Evolutionary conservation across 2,113 vertebrate species (phyloP).

Genomic region (Eudyptes chrysolophus): DNA sequence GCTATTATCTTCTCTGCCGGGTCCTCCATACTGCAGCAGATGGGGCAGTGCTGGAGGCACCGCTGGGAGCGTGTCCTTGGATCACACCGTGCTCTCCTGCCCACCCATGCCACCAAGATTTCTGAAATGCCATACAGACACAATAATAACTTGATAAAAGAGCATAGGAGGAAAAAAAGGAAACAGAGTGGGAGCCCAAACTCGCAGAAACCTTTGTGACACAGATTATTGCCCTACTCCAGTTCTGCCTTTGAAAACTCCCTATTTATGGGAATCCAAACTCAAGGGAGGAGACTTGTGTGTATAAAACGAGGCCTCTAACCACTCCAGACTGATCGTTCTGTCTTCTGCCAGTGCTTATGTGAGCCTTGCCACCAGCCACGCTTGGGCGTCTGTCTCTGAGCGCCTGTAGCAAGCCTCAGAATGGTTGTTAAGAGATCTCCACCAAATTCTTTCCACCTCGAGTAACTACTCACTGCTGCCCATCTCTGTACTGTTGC

Average conservation of each 20-base stretch:
- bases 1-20: background rate
- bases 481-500: background rate
- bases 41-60: background rate
- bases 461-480: background rate
- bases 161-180: background rate
- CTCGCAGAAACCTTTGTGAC: background rate
- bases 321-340: background rate
- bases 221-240: background rate
- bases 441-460: background rate
- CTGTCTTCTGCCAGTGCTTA: background rate
- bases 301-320: background rate
- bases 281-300: background rate
- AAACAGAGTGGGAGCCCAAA: background rate
- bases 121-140: background rate
- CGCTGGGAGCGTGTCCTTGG: accelerated
- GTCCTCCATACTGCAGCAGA: background rate
- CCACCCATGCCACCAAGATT: background rate
- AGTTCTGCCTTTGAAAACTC: background rate
- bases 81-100: background rate
- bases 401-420: background rate
- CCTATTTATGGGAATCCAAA: background rate
- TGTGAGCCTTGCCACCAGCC: background rate
- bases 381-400: accelerated
- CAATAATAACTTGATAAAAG: background rate
- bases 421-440: background rate